Evolutionary conservation across 2,797 vertebrate species (phyloP).

Genomic region (Apogon talboti): DNA sequence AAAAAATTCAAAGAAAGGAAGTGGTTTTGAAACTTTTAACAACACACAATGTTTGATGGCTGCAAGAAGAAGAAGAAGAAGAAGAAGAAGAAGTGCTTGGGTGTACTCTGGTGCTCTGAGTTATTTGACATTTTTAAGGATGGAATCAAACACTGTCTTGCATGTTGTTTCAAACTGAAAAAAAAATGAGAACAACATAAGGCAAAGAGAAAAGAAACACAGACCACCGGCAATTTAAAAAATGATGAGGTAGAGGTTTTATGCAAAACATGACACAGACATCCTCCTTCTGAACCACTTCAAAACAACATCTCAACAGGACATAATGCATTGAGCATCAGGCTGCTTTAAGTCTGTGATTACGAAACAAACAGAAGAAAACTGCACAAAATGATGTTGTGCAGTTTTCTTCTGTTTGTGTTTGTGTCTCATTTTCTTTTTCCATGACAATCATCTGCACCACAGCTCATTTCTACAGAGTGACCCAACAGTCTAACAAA

Average conservation of each 20-base stretch:
- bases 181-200: slow-evolving; percentile 15
- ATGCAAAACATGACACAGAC: slow-evolving; percentile 58
- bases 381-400: slow-evolving; percentile 4
- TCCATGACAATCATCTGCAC: slow-evolving; percentile 30
- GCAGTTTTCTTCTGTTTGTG: too few species aligned
- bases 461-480: not conserved
- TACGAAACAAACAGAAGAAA: slow-evolving; percentile 48
- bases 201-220: not conserved
- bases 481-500: slow-evolving; percentile 7
- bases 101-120: slow-evolving; percentile 36
- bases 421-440: not conserved
- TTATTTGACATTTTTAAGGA: slow-evolving; percentile 52
- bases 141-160: slow-evolving; percentile 11
- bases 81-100: too few species aligned
- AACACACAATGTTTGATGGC: slow-evolving; percentile 45
- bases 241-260: slow-evolving; percentile 30
- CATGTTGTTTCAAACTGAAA: slow-evolving; percentile 4
- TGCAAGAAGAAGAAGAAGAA: too few species aligned
- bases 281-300: slow-evolving; percentile 59
- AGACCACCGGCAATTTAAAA: slow-evolving; percentile 36
- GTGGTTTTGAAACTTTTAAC: slow-evolving; percentile 55
- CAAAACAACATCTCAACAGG: slow-evolving; percentile 53
- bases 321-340: slow-evolving; percentile 19
- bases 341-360: slow-evolving; percentile 38
- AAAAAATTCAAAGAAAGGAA: slow-evolving; percentile 42